Conservation (phyloP, 2,888 invertebrate species). For the Cyclophora punctaria region DNA sequence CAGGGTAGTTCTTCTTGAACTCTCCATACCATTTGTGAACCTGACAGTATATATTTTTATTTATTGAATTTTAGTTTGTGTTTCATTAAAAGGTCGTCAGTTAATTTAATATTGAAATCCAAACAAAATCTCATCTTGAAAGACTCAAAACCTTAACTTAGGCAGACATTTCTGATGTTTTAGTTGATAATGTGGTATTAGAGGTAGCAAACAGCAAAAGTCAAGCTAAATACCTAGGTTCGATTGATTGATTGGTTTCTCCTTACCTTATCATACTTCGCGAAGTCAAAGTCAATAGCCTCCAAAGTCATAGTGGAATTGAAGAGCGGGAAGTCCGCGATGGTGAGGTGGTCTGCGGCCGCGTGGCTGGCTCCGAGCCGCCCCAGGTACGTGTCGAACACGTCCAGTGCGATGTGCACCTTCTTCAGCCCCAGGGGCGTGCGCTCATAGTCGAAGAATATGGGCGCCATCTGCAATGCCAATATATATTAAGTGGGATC, state of each 20-base stretch:
- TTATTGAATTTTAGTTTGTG: too few relatives aligned
- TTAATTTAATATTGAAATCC: too few relatives aligned
- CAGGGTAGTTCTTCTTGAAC: conserved; percentile 80
- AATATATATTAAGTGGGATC: too few relatives aligned
- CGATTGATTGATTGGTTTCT: neutral
- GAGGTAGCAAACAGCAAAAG: too few relatives aligned
- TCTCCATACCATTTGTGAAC: conserved; percentile 80
- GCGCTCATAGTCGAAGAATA: conserved; percentile 84
- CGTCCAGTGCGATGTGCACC: conserved; percentile 77
- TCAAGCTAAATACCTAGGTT: neutral
- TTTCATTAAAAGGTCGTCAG: too few relatives aligned
- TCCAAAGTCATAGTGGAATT: conserved; percentile 84
- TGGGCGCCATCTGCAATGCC: conserved; percentile 79
- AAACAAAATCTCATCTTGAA: too few relatives aligned
- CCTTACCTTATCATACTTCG: conserved; percentile 18
- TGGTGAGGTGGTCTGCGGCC: conserved; percentile 80
- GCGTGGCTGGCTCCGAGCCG: conserved; percentile 77
- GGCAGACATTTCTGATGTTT: too few relatives aligned
- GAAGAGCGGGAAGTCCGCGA: conserved; percentile 83
- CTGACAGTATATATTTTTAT: conserved; percentile 18
- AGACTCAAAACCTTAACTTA: too few relatives aligned
- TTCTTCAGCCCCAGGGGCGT: conserved; percentile 80
- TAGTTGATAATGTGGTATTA: too few relatives aligned
- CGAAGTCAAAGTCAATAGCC: conserved; percentile 35
- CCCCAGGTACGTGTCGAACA: conserved; percentile 80